A percentile compares a stretch with the other conserved stretches of the same genome.
Conservation (phyloP, 2,113 vertebrate species). For the Notiomystis cincta region DNA sequence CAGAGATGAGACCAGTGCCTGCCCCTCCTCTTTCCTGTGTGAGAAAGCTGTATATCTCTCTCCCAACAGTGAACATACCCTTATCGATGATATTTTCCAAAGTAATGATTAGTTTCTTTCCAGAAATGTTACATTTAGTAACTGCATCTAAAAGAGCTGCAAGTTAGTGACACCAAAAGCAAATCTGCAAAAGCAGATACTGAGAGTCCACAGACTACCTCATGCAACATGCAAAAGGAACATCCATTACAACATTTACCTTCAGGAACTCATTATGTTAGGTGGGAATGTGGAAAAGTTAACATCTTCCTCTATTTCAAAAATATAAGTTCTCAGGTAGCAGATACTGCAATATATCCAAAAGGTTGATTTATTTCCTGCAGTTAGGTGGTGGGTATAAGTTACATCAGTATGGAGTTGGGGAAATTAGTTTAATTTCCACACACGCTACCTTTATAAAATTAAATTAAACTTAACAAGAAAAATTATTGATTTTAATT, state of each 20-base stretch:
- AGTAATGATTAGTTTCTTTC: background rate
- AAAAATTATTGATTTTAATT: background rate
- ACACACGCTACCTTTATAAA: background rate
- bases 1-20: too few species aligned
- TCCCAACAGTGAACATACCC: background rate
- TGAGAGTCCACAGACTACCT: background rate
- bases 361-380: background rate
- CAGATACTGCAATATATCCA: background rate
- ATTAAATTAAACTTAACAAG: background rate
- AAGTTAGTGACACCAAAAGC: background rate
- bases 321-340: background rate
- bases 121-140: background rate
- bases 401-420: background rate
- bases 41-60: background rate
- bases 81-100: background rate
- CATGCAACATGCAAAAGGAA: background rate
- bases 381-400: background rate
- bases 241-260: background rate
- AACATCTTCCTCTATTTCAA: background rate
- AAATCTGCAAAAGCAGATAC: background rate
- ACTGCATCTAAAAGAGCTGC: background rate
- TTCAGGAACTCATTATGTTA: background rate
- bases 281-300: background rate
- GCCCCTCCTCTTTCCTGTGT: background rate
- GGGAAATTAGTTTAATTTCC: background rate